phyloP scores from a whole-genome alignment of 2,888 invertebrate species.

The Blomia tropicalis region DNA sequence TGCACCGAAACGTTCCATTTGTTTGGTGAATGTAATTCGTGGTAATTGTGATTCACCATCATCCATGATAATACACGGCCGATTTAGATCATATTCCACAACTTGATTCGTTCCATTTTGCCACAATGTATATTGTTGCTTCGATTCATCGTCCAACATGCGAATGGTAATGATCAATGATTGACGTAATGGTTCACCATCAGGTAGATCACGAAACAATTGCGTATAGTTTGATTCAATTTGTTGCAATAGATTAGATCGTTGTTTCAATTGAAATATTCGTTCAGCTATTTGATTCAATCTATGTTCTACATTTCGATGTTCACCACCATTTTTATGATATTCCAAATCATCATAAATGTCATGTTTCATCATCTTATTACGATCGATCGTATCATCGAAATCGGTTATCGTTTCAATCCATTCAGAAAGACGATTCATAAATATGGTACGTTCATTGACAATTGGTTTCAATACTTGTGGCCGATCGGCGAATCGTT shows the following conservation, averaged over 20 bases:
- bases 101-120: neutral
- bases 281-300: neutral
- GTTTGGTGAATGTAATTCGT: conserved; percentile 20
- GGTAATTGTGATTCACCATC: conserved; percentile 19
- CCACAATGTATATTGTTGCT: conserved; percentile 18
- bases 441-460: neutral
- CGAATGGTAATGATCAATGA: neutral
- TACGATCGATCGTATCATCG: neutral
- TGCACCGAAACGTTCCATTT: conserved; percentile 11
- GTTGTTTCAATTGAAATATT: neutral
- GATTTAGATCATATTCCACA: conserved; percentile 14
- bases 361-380: neutral
- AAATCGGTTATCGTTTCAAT: neutral
- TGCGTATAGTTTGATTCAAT: neutral
- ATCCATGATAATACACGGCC: conserved; percentile 24
- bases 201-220: conserved; percentile 2
- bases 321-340: neutral
- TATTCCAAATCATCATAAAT: neutral
- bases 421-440: neutral
- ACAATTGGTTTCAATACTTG: neutral
- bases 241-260: neutral
- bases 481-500: neutral
- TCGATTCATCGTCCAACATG: conserved; percentile 15
- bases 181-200: neutral
- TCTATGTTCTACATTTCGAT: neutral